Evolutionary conservation across 2,888 invertebrate genomes (phyloP), one percentile per base, ranked within the genome.

Genomic region (Empis livida): DNA sequence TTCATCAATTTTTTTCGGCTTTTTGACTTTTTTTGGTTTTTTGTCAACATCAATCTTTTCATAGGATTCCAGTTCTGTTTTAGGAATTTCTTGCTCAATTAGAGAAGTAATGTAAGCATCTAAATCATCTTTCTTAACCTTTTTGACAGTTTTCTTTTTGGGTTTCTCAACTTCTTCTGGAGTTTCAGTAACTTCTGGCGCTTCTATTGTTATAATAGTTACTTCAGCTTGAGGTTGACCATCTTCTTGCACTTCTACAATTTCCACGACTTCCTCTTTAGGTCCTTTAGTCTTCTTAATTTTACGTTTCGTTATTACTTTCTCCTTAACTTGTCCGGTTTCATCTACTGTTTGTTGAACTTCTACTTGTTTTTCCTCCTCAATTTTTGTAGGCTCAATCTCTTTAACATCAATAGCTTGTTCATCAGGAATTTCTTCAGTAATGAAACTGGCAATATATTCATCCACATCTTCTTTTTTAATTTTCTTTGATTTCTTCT

Each of bases 21-120:
- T 49, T 30, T 59, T 61, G 6, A 56, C 59, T 47, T 61, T 60
- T 50, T 65, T 69, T 41, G 59, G 68, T 60, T 61, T 68, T 53
- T 67, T 62, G 40, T 71, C 70, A n/a, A 68, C 51, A 23, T 66
- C 66, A 10, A 66, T 56, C 53, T 70, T 69, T 56, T 71, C 69
- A 37, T 71, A 66, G 54, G 70, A 68, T 48, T 72, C 68, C 3
- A 68, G 60, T 51, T 68, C 69, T 0, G 68, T 64, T 55, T 67
- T 63, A 31, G 66, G 64, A 50, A 68, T 66, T 51, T 67, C 68
- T 49, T 64, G 60, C 46, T 68, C 68, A 47, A 68, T 66, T 0
- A 68, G 57, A 49, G 63, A 61, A 51, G 59, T 60, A 40, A 68
- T 65, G 46, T 67, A 68, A 39, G 66, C 65, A 31, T 67, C 60